Evolutionary conservation across 2,113 vertebrate species (phyloP), one percentile per base, ranked within the genome.

Genomic region (Mustela nigripes): DNA sequence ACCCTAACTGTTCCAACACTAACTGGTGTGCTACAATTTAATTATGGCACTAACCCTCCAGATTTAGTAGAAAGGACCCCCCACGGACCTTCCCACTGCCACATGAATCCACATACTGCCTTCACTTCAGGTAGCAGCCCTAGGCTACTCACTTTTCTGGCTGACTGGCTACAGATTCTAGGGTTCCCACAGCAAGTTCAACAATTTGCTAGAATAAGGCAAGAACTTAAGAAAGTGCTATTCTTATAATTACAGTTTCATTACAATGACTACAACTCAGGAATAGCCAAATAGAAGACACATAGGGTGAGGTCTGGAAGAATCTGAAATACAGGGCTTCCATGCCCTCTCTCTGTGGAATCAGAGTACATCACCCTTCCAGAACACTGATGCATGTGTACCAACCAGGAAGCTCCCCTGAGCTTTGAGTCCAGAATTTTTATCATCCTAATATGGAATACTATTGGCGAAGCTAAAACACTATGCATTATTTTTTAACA

Each of bases 401-500:
- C n/a, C 12, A 24, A 21, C 2, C 5, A 63, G 89, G 3, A 81
- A 65, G 39, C 0, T n/a, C 24, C 24, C 28, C 15, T 39, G 5
- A 65, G 31, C 48, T 69, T 11, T 48, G 26, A 53, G 6, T 50
- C 16, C 92, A 94, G 9, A 73, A 26, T 28, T 94, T 92, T 65
- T 60, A 65, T 81, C 53, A 93, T 36, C 5, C 14, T 91, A 71
- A 69, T 83, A 58, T 42, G 11, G 6, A 24, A 73, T 78, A 79
- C 28, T 36, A 11, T 50, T 58, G 19, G 50, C 58, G 89, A 93
- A 95, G 48, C 15, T 65, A 79, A 39, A 18, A 48, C 39, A 21
- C 9, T 11, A n/a, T 16, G 78, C 88, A 76, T 74, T 89, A 89
- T 58, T 39, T 82, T 74, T 96, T 21, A 71, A 86, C 83, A 73